Conservation (phyloP, 2,888 invertebrate genomes). For the Yponomeuta cagnagella region DNA sequence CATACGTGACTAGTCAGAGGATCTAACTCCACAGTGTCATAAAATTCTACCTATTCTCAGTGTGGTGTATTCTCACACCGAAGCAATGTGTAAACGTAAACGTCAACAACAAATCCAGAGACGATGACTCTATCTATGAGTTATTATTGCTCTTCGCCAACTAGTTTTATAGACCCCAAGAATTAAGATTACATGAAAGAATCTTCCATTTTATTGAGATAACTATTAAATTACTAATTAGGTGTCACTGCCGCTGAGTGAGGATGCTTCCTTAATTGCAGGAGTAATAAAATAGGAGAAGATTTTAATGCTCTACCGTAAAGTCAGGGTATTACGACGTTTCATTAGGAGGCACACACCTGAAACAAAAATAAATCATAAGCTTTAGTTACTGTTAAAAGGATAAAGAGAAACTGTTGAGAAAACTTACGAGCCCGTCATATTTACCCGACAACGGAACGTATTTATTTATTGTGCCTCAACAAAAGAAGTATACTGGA, state of each 20-base stretch:
- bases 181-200: background rate
- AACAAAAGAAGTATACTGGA: constrained; percentile 46
- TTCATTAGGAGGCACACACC: constrained; percentile 37
- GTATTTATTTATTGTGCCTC: constrained; percentile 38
- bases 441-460: constrained; percentile 39
- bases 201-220: background rate
- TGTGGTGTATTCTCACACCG: too few species aligned
- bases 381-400: background rate
- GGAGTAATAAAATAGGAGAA: background rate
- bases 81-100: background rate
- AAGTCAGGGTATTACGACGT: background rate
- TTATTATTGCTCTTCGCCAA: background rate
- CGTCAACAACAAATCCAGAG: background rate
- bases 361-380: constrained; percentile 48
- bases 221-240: constrained; percentile 10
- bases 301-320: constrained; percentile 7
- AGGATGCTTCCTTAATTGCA: background rate
- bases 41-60: too few species aligned
- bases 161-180: constrained; percentile 5
- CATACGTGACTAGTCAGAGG: background rate
- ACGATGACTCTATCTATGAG: background rate
- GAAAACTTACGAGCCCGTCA: constrained; percentile 20
- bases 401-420: background rate
- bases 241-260: constrained; percentile 4
- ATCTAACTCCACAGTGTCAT: background rate